These are phyloP conservation scores for Chorisops tibialis DNA, from an alignment of 2,888 invertebrate genomes.

Conservation along the genomic window DNA sequence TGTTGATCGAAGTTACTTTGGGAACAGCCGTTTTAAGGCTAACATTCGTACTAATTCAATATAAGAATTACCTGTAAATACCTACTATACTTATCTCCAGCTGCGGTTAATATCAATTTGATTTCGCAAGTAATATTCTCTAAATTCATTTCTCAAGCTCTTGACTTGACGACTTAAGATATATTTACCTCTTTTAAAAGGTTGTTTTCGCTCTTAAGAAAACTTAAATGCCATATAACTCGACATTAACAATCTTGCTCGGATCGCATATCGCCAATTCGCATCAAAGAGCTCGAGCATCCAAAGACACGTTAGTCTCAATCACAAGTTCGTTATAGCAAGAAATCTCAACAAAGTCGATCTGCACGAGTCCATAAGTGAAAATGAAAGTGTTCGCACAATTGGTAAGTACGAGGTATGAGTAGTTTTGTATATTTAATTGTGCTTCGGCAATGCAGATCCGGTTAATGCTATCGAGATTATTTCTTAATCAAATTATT, in stretches of 20 bases:
- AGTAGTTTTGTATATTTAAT: background rate
- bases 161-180: too few relatives aligned
- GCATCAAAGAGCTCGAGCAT: background rate
- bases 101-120: too few relatives aligned
- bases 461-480: too few relatives aligned
- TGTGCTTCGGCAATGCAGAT: background rate
- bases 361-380: background rate
- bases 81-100: too few relatives aligned
- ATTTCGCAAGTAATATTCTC: too few relatives aligned
- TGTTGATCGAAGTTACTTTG: too few relatives aligned
- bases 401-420: conserved; percentile 12
- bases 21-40: too few relatives aligned
- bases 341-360: background rate
- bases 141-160: too few relatives aligned
- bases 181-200: background rate
- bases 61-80: too few relatives aligned
- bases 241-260: background rate
- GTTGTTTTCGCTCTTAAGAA: background rate
- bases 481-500: too few relatives aligned
- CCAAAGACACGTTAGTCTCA: conserved; percentile 12
- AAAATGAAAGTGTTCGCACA: conserved; percentile 18
- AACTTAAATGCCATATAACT: conserved; percentile 16
- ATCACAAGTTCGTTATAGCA: conserved; percentile 9
- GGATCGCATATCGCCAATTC: background rate
- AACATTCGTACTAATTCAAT: too few relatives aligned